phyloP scores from a whole-genome alignment of 2,888 invertebrate species.

The Cheiracanthium punctorium region DNA sequence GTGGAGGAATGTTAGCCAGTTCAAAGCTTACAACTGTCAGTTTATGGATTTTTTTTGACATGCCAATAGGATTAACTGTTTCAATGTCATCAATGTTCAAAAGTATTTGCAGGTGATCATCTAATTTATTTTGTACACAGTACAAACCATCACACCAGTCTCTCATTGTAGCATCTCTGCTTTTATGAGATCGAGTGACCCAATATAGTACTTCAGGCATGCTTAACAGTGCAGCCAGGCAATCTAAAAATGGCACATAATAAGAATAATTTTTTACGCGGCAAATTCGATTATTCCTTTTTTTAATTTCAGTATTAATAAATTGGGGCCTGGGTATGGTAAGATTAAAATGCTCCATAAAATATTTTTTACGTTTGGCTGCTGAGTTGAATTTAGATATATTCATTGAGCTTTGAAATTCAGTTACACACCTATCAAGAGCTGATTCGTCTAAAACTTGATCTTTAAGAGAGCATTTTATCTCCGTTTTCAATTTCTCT shows the following conservation, averaged over 20 bases:
- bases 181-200: neutral
- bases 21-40: constrained; percentile 23
- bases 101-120: neutral
- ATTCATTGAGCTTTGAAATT: neutral
- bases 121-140: neutral
- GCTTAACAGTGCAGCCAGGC: neutral
- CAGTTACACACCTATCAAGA: neutral
- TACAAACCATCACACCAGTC: constrained; percentile 26
- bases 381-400: neutral
- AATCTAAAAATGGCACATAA: constrained; percentile 21
- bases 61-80: constrained; percentile 33
- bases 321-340: neutral
- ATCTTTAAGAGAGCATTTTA: neutral
- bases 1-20: constrained; percentile 31
- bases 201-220: constrained; percentile 22
- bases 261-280: neutral
- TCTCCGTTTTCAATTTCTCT: neutral
- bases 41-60: constrained; percentile 17
- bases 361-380: constrained; percentile 23
- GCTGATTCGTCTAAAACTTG: neutral
- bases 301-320: constrained; percentile 13
- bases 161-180: constrained; percentile 1
- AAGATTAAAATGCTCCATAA: neutral
- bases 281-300: neutral
- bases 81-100: constrained; percentile 22